Conservation (phyloP, 2,797 vertebrate species). For the Helostoma temminkii region DNA sequence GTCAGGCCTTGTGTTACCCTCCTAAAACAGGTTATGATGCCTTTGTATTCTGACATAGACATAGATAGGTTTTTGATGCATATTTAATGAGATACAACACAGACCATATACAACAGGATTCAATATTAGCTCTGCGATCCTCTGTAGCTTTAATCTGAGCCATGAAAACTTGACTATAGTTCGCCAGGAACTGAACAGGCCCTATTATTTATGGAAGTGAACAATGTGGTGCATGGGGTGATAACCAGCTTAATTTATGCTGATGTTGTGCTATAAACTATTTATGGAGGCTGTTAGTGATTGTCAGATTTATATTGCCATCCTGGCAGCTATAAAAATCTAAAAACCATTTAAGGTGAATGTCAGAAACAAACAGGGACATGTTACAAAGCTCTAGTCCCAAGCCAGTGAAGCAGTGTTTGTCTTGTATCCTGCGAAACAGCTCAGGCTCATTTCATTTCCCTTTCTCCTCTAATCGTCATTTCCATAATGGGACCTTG, state of each 20-base stretch:
- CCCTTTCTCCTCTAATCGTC: constrained; percentile 28
- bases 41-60: constrained; percentile 58
- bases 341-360: constrained; percentile 58
- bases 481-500: constrained; percentile 42
- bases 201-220: constrained; percentile 64
- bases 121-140: constrained; percentile 50
- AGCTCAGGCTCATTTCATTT: constrained; percentile 16
- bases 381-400: constrained; percentile 34
- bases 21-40: constrained; percentile 12
- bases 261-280: constrained; percentile 76
- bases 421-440: constrained; percentile 20
- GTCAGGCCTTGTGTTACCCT: constrained; percentile 21
- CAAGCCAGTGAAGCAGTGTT: constrained; percentile 26
- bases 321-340: constrained; percentile 61
- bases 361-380: constrained; percentile 50
- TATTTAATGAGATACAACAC: constrained; percentile 43
- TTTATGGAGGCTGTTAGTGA: constrained; percentile 73
- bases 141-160: constrained; percentile 57
- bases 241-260: constrained; percentile 79
- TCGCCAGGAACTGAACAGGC: constrained; percentile 60
- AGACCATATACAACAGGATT: constrained; percentile 40
- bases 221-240: constrained; percentile 41
- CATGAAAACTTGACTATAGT: constrained; percentile 65
- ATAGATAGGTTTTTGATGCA: constrained; percentile 40
- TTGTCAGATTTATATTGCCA: constrained; percentile 59